Base-by-base conservation (phyloP, 2,797 vertebrate genomes). In the Enteromius argenteus region DNA sequence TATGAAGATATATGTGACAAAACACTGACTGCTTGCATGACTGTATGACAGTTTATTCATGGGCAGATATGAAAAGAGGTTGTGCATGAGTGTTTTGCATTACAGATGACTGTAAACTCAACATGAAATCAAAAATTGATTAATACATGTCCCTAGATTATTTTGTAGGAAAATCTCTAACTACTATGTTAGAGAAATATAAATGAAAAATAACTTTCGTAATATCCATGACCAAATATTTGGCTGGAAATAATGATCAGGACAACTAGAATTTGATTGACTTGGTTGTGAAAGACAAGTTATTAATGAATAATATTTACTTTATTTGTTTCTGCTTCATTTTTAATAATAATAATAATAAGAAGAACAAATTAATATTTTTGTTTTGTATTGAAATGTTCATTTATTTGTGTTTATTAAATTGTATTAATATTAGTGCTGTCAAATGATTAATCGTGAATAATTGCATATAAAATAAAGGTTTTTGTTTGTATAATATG, bases 1-100 rank as follows among this genome's bases (percentile, higher is more conserved):
- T 27, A 51, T 19, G 19, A 23, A 74, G 44, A 62, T 35, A 62
- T 35, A 51, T 66, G 60, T 79, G 77, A 58, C 73, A 75, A 75
- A 75, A 75, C 51, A 56, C 21, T 74, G 46, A 56, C 72, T 56
- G 30, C 32, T 56, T 37, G 49, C 49, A 21, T 56, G 73, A 75
- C 49, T 37, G 21, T 23, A 75, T 76, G 73, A 39, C 51, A 39
- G 73, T 56, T 75, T 75, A 23, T 51, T 58, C 32, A 75, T 17
- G 7, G 32, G 6, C 11, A 23, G 73, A 75, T 39, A 23, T 32
- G 56, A 75, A 56, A 58, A 32, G 49, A 14, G 51, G 11, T 32
- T 0, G 32, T 2, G 32, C 30, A 37, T 56, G 6, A 56, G 32
- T 14, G 49, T 74, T 74, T 74, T 56, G 35, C 21, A 23, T 49